Base-by-base conservation (phyloP, 2,797 vertebrate genomes). In the Potorous gilbertii region DNA sequence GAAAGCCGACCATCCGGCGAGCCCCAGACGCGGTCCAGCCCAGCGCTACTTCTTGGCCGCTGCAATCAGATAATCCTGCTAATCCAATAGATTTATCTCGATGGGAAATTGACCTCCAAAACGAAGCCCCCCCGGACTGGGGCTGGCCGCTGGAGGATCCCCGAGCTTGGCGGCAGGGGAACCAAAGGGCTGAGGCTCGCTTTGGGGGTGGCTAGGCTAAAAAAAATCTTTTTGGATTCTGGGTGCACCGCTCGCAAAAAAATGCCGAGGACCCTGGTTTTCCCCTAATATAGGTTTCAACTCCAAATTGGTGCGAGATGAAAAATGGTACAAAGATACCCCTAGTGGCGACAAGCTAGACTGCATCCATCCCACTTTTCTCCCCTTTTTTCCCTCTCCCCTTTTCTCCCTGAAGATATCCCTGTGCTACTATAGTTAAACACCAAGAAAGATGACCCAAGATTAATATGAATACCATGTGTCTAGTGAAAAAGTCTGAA, bases 281-380 rank as follows among this genome's bases (percentile, higher is more conserved):
- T 98, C 98, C 98, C 97, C 98, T 98, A 98, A 99, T 97, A 97
- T 97, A 98, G 99, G 98, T 98, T 99, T 98, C 98, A 98, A 99
- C 98, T 98, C 98, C 97, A 98, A 98, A 98, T 98, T 98, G 94
- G 98, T 98, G 98, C 98, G 94, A 95, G 97, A 98, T 98, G 98
- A 99, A 99, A 99, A 99, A 99, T 99, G 99, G 99, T 99, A 99
- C 99, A 99, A 99, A 99, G 99, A 98, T 99, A 99, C 99, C 97
- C 99, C 99, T 99, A 99, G 99, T 98, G 99, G 99, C 98, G 95
- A 54, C 5, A 57, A 57, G 92, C 92, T 96, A 98, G 98, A 99
- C 98, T 98, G 92, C 99, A 99, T 55, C 91, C 18, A 93, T 56
- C 92, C 96, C 94, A 56, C n/a, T 95, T 90, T 91, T 91, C 31